phyloP scores from a whole-genome alignment of 2,797 vertebrate species.

The Nannoperca obscura region DNA sequence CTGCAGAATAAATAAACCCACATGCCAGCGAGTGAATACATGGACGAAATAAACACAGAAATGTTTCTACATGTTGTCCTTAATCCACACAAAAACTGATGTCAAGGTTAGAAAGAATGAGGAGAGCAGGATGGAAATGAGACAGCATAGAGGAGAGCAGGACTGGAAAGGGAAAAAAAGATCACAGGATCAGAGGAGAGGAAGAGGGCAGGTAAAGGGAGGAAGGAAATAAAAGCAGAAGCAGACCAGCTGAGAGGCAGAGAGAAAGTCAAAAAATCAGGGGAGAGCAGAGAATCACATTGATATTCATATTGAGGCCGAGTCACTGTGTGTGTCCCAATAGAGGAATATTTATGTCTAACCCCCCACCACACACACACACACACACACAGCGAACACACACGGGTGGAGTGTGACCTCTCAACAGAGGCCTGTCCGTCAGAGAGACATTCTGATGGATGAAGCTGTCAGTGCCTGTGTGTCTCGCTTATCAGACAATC shows the following conservation, averaged over 20 bases:
- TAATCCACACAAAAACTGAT: constrained; percentile 10
- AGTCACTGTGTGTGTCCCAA: constrained; percentile 29
- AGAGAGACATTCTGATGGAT: constrained; percentile 78
- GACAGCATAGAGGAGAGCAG: not conserved
- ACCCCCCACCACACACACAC: constrained; percentile 42
- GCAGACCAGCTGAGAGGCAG: not conserved
- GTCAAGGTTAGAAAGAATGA: not conserved
- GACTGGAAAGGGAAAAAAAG: not conserved
- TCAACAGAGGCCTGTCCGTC: constrained; percentile 74
- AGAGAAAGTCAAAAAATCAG: constrained; percentile 8
- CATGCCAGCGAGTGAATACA: constrained; percentile 1
- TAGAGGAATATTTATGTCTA: constrained; percentile 57
- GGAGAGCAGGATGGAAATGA: not conserved
- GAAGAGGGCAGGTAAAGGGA: not conserved
- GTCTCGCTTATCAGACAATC: constrained; percentile 76
- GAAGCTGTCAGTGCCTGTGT: constrained; percentile 79
- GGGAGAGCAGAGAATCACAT: constrained; percentile 37
- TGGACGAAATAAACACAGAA: constrained; percentile 18
- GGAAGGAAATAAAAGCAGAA: not conserved
- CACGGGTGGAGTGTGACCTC: constrained; percentile 62
- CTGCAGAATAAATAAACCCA: constrained; percentile 28
- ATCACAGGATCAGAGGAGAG: not conserved
- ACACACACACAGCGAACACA: constrained; percentile 44
- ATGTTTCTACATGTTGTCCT: not conserved
- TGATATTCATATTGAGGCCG: constrained; percentile 43